Evolutionary conservation across 2,888 invertebrate species (phyloP).

Genomic region (Parelbella ahira): DNA sequence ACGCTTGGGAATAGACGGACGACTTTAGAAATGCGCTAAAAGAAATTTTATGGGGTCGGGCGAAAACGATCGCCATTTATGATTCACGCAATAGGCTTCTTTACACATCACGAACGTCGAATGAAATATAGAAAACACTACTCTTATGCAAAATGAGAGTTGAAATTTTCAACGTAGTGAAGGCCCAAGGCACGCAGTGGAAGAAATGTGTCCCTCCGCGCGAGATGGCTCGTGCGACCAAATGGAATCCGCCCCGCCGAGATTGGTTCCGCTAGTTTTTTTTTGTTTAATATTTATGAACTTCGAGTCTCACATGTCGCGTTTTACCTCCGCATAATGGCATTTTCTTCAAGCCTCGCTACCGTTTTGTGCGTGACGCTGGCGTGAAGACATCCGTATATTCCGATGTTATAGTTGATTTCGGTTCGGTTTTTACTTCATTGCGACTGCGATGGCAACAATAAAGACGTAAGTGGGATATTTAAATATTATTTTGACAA

Average conservation of each 20-base stretch:
- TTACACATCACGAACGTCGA: constrained; percentile 57
- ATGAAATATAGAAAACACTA: constrained; percentile 68
- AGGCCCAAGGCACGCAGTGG: constrained; percentile 36
- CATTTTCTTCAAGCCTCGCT: constrained; percentile 58
- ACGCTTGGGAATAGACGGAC: constrained; percentile 30
- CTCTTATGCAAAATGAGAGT: constrained; percentile 65
- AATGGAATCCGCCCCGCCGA: constrained; percentile 64
- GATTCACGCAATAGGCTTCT: constrained; percentile 67
- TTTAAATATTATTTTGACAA: too few species aligned
- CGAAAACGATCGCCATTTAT: constrained; percentile 68
- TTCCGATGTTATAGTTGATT: constrained; percentile 5
- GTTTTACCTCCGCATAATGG: constrained; percentile 63
- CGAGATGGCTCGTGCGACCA: constrained; percentile 44
- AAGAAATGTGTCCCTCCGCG: constrained; percentile 46
- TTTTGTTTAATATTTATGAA: constrained; percentile 74
- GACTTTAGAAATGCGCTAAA: constrained; percentile 16
- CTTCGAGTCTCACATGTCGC: constrained; percentile 57
- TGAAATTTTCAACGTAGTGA: constrained; percentile 58
- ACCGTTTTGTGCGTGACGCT: constrained; percentile 58
- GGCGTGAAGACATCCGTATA: constrained; percentile 39
- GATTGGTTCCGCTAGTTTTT: constrained; percentile 68
- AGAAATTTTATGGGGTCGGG: constrained; percentile 52
- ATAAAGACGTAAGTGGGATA: too few species aligned
- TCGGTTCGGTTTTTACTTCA: constrained; percentile 3
- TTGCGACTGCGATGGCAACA: too few species aligned